A percentile compares a stretch with the other conserved stretches of the same genome.
Conservation (phyloP, 2,888 invertebrate species). For the Acheta domesticus region DNA sequence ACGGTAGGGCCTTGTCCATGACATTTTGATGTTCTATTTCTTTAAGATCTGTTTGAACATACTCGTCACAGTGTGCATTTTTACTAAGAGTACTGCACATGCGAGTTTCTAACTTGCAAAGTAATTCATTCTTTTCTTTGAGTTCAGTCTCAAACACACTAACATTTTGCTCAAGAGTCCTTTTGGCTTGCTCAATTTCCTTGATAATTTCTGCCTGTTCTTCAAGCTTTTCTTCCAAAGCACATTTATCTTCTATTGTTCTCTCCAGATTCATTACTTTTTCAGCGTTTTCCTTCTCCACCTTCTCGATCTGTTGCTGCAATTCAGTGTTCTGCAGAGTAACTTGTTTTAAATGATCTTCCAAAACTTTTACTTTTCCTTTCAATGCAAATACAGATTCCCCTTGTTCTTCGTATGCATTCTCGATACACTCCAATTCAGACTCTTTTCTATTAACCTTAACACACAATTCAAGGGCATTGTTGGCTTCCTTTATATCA, state of each 20-base stretch:
- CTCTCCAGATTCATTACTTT: slow-evolving; percentile 40
- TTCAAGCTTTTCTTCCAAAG: slow-evolving; percentile 44
- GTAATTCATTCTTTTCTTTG: slow-evolving; percentile 41
- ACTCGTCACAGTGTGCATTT: neutral
- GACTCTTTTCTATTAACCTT: no score
- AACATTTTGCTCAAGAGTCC: slow-evolving; percentile 41
- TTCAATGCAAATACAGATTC: no score
- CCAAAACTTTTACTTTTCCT: no score
- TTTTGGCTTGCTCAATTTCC: slow-evolving; percentile 42
- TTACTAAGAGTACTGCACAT: neutral
- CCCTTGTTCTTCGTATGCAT: no score
- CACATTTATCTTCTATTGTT: slow-evolving; percentile 42
- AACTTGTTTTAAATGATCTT: no score
- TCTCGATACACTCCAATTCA: no score
- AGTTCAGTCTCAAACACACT: slow-evolving; percentile 41
- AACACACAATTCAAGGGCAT: no score
- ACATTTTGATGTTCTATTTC: neutral
- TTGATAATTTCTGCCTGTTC: slow-evolving; percentile 43
- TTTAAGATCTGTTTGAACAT: neutral
- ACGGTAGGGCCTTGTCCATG: neutral
- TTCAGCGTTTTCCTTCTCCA: slow-evolving; percentile 43
- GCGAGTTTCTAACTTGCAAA: slow-evolving; percentile 28
- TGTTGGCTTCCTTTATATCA: no score
- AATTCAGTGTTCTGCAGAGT: no score
- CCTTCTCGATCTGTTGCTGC: no score